Percentiles rank a stretch among this genome's conserved stretches.
Evolutionary conservation across 1,140 invertebrate genomes (phyloP).

Genomic region (Micrasema minimum): DNA sequence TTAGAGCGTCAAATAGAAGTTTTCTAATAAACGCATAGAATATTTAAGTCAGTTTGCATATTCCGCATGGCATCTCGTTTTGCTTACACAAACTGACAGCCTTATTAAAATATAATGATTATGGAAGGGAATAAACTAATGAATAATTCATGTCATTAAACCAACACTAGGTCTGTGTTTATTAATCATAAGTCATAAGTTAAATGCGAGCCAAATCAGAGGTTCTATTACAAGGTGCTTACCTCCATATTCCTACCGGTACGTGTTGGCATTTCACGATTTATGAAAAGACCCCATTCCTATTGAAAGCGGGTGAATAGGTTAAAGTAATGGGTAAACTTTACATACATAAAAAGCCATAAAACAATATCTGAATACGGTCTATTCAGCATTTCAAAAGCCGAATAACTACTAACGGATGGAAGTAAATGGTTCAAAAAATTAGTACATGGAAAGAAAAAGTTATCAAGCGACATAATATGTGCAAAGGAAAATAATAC

Average conservation of each 20-base stretch:
- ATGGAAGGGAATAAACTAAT: constrained; percentile 31
- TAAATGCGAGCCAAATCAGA: constrained; percentile 7
- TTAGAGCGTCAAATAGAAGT: not conserved
- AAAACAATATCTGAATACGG: not conserved
- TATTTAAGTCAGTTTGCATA: not conserved
- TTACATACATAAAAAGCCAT: not conserved
- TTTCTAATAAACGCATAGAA: not conserved
- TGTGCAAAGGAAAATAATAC: no score
- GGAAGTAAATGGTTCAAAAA: not conserved
- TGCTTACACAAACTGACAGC: constrained; percentile 11
- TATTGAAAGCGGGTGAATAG: not conserved
- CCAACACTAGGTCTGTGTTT: constrained; percentile 2
- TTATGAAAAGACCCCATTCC: constrained; percentile 14
- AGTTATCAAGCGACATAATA: no score
- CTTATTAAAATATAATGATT: not conserved
- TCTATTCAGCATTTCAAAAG: not conserved
- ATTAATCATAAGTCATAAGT: constrained; percentile 17
- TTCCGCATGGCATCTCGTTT: constrained; percentile 18
- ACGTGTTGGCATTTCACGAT: constrained; percentile 34
- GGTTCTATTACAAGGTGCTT: no score
- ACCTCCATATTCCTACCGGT: not conserved
- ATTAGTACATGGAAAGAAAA: not conserved
- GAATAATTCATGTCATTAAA: constrained; percentile 31
- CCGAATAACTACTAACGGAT: not conserved
- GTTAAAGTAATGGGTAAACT: not conserved